Evolutionary conservation across 2,888 invertebrate genomes (phyloP).

Genomic region (Volucella inanis): DNA sequence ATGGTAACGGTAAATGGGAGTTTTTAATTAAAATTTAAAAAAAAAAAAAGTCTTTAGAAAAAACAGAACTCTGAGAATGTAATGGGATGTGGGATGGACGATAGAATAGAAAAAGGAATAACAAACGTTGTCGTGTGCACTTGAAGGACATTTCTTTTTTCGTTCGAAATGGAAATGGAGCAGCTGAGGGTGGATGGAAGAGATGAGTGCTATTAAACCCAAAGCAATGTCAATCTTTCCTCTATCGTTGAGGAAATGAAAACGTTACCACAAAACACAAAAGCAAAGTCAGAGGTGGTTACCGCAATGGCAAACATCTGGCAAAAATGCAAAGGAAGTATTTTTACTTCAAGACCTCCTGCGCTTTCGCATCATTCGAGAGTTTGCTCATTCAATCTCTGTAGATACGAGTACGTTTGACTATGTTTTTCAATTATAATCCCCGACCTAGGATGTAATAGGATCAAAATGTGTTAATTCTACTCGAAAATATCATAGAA

Average conservation of each 20-base stretch:
- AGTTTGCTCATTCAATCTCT: background rate
- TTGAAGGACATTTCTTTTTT: slow-evolving; percentile 64
- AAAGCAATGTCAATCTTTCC: slow-evolving; percentile 50
- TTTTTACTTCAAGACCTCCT: slow-evolving; percentile 11
- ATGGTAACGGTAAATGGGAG: slow-evolving; percentile 49
- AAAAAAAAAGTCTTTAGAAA: slow-evolving; percentile 26
- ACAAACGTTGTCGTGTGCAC: slow-evolving; percentile 45
- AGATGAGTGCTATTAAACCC: background rate
- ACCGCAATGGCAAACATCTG: slow-evolving; percentile 66
- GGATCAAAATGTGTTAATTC: slow-evolving; percentile 68
- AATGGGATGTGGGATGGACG: slow-evolving; percentile 3
- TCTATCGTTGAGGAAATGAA: slow-evolving; percentile 32
- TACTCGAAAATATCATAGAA: background rate
- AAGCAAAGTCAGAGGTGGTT: slow-evolving; percentile 34
- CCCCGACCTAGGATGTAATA: slow-evolving; percentile 69
- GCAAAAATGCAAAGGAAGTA: slow-evolving; percentile 51
- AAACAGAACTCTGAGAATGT: slow-evolving; percentile 28
- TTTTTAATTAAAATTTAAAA: slow-evolving; percentile 69
- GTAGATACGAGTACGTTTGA: slow-evolving; percentile 36
- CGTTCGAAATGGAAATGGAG: slow-evolving; percentile 31
- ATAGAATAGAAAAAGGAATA: slow-evolving; percentile 35
- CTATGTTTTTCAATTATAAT: slow-evolving; percentile 64
- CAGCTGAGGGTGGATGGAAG: slow-evolving; percentile 2
- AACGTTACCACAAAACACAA: slow-evolving; percentile 37
- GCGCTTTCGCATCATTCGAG: slow-evolving; percentile 34